Evolutionary conservation across 2,113 vertebrate genomes (phyloP).

Genomic region (Asarcornis scutulata): DNA sequence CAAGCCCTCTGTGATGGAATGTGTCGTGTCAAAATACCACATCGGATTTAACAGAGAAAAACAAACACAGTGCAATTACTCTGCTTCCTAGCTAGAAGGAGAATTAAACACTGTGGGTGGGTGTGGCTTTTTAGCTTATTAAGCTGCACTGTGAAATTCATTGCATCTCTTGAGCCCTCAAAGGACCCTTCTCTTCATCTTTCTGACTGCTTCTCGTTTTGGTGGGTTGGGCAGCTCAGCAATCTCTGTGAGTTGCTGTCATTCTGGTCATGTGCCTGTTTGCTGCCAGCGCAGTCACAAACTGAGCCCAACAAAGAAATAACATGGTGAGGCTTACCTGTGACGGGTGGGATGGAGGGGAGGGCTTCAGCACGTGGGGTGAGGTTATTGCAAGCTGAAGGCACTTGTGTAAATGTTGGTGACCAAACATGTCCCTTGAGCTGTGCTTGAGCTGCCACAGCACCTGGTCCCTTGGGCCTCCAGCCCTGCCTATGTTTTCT

Average conservation of each 20-base stretch:
- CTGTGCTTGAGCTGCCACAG: background rate
- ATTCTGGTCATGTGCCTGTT: accelerated
- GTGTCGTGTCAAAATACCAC: background rate
- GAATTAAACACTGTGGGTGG: background rate
- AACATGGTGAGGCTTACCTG: accelerated
- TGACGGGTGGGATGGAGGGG: background rate
- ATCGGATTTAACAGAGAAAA: background rate
- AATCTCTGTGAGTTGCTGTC: background rate
- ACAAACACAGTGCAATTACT: background rate
- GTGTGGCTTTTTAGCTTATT: background rate
- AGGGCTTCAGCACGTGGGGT: background rate
- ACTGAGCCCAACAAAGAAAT: background rate
- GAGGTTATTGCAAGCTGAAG: background rate
- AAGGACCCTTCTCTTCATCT: background rate
- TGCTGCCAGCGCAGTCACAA: background rate
- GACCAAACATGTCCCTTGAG: background rate
- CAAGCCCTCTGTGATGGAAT: background rate
- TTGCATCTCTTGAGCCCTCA: background rate
- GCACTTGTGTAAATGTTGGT: background rate
- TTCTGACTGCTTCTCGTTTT: background rate
- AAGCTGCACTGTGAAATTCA: background rate
- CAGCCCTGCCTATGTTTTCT: background rate
- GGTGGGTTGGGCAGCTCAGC: background rate
- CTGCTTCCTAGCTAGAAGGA: background rate
- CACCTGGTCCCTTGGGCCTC: background rate